A percentile compares a stretch with the other conserved stretches of the same genome.
These are phyloP conservation scores for Gryon sp. DNA, from an alignment of 1,140 invertebrate species.

Conservation along the genomic window DNA sequence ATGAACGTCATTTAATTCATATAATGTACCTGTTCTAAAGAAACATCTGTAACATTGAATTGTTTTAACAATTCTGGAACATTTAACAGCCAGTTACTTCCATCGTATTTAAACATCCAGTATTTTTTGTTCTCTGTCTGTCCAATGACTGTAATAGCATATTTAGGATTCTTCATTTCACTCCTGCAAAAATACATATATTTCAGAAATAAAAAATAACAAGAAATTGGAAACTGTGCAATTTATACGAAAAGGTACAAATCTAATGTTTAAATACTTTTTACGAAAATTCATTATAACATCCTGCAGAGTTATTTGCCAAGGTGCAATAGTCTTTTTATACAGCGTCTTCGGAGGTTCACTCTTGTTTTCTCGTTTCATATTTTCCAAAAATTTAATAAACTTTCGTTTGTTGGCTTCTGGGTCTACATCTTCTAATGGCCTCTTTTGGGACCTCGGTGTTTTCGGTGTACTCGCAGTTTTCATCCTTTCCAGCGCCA, in stretches of 20 bases:
- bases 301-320: conserved; percentile 36
- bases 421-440: conserved; percentile 16
- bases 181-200: conserved; percentile 1
- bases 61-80: conserved; percentile 8
- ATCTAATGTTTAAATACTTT: conserved; percentile 13
- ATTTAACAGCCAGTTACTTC: conserved; percentile 29
- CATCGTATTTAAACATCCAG: conserved; percentile 35
- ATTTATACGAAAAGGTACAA: not conserved
- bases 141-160: conserved; percentile 28
- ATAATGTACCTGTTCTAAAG: conserved; percentile 9
- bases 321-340: conserved; percentile 46
- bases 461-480: conserved; percentile 4
- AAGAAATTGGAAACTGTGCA: not conserved
- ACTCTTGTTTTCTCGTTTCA: conserved; percentile 41
- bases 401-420: conserved; percentile 44
- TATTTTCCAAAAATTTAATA: conserved; percentile 38
- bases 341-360: conserved; percentile 5
- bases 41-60: not conserved
- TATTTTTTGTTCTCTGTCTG: conserved; percentile 14
- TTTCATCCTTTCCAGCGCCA: conserved; percentile 46
- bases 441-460: conserved; percentile 32
- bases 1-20: not conserved
- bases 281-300: conserved; percentile 31
- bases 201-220: not conserved
- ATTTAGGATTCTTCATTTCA: not conserved